Base-by-base conservation (phyloP, 2,888 invertebrate species). In the Gymnosoma rotundatum region DNA sequence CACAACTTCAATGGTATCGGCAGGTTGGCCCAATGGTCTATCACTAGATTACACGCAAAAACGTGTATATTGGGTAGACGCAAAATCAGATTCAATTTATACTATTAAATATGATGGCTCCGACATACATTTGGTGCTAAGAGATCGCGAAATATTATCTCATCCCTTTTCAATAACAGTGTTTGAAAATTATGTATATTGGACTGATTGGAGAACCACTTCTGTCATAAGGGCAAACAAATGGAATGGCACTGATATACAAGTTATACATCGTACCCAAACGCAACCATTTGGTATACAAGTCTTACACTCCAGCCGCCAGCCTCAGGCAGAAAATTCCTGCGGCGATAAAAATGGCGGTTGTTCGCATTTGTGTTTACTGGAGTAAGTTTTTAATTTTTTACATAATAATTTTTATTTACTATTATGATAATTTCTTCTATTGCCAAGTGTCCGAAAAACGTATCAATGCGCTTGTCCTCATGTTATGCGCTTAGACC, bases 201-300 rank as follows among this genome's bases (percentile, higher is more conserved):
- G 98, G 97, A 98, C 97, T 0, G 98, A 98, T 93, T 98, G 98
- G 98, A 94, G 97, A 86, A 95, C 95, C 76, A 97, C 97, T 91
- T 95, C 96, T 84, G 96, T 98, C 4, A 95, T 97, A 87, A 93
- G 96, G 89, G 97, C 97, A 42, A 96, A 96, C 93, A 98, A 98
- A 93, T 97, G 96, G 95, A 95, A 95, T 91, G 97, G 96, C 82
- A 94, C 94, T 25, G 95, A 96, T 91, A 95, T 97, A 3, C 93
- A 94, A 81, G 95, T 96, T 18, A 94, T 98, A 87, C 97, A 97
- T 91, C 93, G 96, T 86, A 96, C 97, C 14, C 94, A 96, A 84
- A 95, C 96, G 3, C 98, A 98, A 91, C 98, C 98, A 0, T 98
- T 98, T 93, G 98, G 98, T 91, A 94, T 98, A 85, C 96, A 97